Percentiles rank a stretch among this genome's conserved stretches.
These are phyloP conservation scores for Poliocrania exsul DNA, from an alignment of 2,797 vertebrate genomes.

Conservation along the genomic window DNA sequence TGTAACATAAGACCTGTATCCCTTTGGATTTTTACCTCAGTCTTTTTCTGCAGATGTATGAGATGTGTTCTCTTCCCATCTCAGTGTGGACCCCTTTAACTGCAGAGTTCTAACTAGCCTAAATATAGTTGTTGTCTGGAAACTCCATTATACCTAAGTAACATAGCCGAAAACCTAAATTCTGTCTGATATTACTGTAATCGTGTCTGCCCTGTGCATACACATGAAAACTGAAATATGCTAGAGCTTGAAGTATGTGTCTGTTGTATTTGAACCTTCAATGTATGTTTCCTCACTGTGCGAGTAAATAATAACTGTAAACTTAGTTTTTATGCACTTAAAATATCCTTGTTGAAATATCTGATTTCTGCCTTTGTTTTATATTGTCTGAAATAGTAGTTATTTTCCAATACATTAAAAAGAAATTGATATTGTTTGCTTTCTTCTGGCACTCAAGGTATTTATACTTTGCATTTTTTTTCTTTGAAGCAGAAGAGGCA, in stretches of 20 bases:
- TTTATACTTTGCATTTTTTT: not conserved
- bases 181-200: not conserved
- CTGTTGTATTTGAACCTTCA: not conserved
- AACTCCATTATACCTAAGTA: not conserved
- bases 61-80: accelerated
- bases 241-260: not conserved
- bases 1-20: accelerated
- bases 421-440: accelerated
- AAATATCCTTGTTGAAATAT: not conserved
- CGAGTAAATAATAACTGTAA: not conserved
- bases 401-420: not conserved
- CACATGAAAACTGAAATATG: not conserved
- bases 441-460: not conserved
- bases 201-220: not conserved
- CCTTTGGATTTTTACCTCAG: accelerated
- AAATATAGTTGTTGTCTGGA: not conserved
- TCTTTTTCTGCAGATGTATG: not conserved
- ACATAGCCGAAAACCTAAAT: not conserved
- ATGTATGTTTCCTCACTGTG: not conserved
- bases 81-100: not conserved
- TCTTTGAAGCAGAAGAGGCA: not conserved
- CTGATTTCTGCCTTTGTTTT: not conserved
- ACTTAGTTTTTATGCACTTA: not conserved
- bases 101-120: not conserved
- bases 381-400: not conserved